These are phyloP conservation scores for Papilio glaucus DNA, from an alignment of 1,140 invertebrate species.

Conservation along the genomic window DNA sequence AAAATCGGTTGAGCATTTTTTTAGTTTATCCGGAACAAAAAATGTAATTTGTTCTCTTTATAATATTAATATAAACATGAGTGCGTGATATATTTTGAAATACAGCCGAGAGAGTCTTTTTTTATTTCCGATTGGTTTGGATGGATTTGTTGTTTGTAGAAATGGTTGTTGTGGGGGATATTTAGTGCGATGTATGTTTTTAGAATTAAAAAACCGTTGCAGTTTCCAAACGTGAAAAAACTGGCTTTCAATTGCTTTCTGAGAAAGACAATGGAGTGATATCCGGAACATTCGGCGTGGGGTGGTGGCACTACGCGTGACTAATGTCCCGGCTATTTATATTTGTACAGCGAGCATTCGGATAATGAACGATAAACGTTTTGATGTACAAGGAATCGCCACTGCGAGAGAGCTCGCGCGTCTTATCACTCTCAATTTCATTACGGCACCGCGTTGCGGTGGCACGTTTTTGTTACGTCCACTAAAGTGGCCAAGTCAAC, in stretches of 20 bases:
- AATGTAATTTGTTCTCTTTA: too few species aligned
- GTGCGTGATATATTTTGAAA: too few species aligned
- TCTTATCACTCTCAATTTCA: constrained; percentile 54
- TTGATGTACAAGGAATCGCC: constrained; percentile 59
- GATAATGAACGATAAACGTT: constrained; percentile 61
- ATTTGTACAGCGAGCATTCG: constrained; percentile 56
- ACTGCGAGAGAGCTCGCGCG: constrained; percentile 29
- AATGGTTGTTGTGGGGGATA: not conserved
- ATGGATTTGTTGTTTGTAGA: not conserved
- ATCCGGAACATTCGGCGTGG: constrained; percentile 19
- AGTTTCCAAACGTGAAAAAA: constrained; percentile 3
- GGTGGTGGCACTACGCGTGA: constrained; percentile 49
- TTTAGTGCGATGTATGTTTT: not conserved
- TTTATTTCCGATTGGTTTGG: not conserved
- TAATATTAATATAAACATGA: too few species aligned
- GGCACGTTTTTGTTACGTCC: constrained; percentile 24
- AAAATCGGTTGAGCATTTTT: too few species aligned
- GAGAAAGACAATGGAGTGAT: constrained; percentile 10
- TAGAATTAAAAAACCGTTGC: not conserved
- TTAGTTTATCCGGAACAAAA: too few species aligned
- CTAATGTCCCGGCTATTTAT: constrained; percentile 62
- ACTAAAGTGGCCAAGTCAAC: not conserved
- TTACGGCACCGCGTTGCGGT: constrained; percentile 37
- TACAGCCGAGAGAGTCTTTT: too few species aligned
- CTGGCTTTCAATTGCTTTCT: not conserved